Percentiles rank a stretch among this genome's conserved stretches.
Evolutionary conservation across 2,888 invertebrate genomes (phyloP).

Genomic region (Pseudanteris insignis): DNA sequence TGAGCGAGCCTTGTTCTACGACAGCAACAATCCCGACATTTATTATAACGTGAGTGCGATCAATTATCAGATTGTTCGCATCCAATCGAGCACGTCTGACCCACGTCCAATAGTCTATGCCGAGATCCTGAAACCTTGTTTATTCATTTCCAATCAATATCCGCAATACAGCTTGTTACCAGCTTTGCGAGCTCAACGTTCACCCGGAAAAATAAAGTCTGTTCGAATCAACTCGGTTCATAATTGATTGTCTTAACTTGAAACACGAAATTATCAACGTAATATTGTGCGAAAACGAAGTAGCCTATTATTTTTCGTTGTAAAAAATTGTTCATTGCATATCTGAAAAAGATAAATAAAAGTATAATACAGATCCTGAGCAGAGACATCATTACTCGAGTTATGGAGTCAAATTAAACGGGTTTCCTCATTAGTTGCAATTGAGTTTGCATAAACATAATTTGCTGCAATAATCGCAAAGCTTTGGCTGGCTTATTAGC

Average conservation of each 20-base stretch:
- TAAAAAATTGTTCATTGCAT: no score
- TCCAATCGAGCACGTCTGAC: slow-evolving; percentile 2
- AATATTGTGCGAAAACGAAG: no score
- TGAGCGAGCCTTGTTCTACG: slow-evolving; percentile 90
- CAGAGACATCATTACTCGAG: slow-evolving; percentile 15
- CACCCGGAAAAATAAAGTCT: no score
- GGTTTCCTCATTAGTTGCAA: slow-evolving; percentile 30
- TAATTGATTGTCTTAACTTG: no score
- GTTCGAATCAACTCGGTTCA: no score
- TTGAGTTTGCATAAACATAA: slow-evolving; percentile 11
- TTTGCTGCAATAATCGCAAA: slow-evolving; percentile 11
- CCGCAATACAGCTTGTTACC: no score
- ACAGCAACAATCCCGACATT: slow-evolving; percentile 92
- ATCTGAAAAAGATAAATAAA: no score
- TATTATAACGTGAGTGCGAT: slow-evolving; percentile 85
- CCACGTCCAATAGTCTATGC: background rate
- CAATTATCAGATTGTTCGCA: slow-evolving; percentile 4
- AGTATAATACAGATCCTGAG: no score
- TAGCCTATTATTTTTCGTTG: no score
- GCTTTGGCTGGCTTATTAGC: slow-evolving; percentile 13
- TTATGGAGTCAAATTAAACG: slow-evolving; percentile 14
- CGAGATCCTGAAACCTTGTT: background rate
- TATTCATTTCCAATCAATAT: slow-evolving; percentile 1
- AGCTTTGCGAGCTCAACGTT: no score
- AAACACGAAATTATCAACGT: no score